phyloP scores from a whole-genome alignment of 1,140 invertebrate species.

The Caenorhabditis brenneri region DNA sequence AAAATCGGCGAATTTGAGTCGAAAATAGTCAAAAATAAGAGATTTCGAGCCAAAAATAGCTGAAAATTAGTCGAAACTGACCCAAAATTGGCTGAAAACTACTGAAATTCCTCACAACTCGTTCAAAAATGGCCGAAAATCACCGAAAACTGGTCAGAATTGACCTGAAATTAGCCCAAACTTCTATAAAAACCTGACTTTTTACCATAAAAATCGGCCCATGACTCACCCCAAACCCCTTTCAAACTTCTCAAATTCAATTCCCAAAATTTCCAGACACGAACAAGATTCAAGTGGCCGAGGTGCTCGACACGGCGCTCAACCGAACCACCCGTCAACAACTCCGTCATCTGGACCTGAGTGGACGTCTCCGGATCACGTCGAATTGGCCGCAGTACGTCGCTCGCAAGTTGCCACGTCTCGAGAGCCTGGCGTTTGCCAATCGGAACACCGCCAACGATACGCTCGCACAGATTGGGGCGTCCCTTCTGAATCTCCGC shows the following conservation, averaged over 20 bases:
- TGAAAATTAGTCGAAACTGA: no score
- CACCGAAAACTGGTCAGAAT: no score
- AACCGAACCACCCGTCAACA: background rate
- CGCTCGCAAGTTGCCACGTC: background rate
- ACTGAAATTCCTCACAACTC: no score
- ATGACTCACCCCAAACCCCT: no score
- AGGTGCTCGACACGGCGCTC: constrained; percentile 3
- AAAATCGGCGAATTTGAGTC: no score
- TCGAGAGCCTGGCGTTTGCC: constrained; percentile 1
- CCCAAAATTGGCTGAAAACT: no score
- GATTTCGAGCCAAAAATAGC: no score
- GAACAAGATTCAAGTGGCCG: constrained; percentile 31
- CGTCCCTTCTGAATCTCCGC: background rate
- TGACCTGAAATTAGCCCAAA: no score
- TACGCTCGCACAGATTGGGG: background rate
- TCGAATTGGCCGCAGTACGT: constrained; percentile 3
- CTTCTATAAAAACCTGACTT: no score
- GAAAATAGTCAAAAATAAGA: no score
- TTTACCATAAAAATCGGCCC: no score
- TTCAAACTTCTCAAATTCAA: background rate
- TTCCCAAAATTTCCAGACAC: background rate
- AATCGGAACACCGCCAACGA: constrained; percentile 16
- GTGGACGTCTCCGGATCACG: background rate
- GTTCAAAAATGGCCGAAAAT: no score
- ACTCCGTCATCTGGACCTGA: constrained; percentile 9